Conservation (phyloP, 1,140 invertebrate species). For the Magallana gigas region DNA sequence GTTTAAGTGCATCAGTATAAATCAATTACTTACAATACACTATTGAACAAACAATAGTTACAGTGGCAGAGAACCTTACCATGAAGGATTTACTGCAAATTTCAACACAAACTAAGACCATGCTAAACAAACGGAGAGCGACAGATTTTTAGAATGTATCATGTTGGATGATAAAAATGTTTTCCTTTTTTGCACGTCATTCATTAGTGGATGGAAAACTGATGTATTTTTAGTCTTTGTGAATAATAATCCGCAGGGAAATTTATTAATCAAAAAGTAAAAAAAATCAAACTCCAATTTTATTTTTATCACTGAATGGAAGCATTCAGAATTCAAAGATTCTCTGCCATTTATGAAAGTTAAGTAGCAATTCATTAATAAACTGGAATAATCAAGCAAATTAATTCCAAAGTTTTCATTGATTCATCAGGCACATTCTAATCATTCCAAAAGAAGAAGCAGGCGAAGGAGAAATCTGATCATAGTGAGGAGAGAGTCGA, state of each 20-base stretch:
- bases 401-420: no score
- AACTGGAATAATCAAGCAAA: no score
- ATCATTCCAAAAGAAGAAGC: background rate
- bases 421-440: no score
- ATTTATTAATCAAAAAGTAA: no score
- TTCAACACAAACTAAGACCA: background rate
- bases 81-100: slow-evolving; percentile 2
- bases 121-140: background rate
- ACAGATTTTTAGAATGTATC: background rate
- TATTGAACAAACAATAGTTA: slow-evolving; percentile 5
- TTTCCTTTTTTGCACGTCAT: background rate
- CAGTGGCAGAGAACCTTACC: background rate
- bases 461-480: background rate
- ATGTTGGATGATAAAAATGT: background rate
- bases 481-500: background rate
- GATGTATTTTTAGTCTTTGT: background rate
- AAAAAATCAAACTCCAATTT: no score
- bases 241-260: no score
- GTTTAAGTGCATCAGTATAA: slow-evolving; percentile 15
- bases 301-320: no score
- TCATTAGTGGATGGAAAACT: background rate
- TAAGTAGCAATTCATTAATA: no score
- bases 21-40: slow-evolving; percentile 29
- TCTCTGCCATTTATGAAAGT: no score
- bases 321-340: no score